Evolutionary conservation across 2,113 vertebrate genomes (phyloP).

Genomic region (Aix galericulata): DNA sequence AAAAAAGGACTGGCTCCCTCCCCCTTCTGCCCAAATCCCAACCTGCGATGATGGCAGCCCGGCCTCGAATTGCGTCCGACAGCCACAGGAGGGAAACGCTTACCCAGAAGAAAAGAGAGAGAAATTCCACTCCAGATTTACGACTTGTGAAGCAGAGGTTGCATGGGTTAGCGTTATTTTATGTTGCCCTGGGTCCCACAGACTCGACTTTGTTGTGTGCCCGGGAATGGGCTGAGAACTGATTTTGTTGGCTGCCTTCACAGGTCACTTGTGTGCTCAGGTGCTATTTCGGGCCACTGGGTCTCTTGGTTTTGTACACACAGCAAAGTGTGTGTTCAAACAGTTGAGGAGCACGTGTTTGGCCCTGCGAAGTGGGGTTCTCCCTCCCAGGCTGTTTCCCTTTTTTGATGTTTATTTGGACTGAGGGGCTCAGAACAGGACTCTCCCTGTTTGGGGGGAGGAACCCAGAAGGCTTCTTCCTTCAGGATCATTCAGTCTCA

Average conservation of each 20-base stretch:
- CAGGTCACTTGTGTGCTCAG: background rate
- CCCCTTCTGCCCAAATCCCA: background rate
- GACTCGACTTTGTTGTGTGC: background rate
- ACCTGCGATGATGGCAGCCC: background rate
- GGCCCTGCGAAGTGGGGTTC: background rate
- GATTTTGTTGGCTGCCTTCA: background rate
- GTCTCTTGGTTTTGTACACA: background rate
- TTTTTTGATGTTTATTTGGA: background rate
- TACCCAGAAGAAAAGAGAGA: conserved; percentile 3
- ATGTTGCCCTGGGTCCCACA: background rate
- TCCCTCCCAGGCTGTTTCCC: background rate
- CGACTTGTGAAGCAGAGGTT: background rate
- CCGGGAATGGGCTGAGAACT: background rate
- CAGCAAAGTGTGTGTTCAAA: background rate
- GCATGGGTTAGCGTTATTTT: background rate
- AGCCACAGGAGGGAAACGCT: background rate
- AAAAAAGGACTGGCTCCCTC: conserved; percentile 42
- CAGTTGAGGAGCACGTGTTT: fast-evolving
- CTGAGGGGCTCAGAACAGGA: background rate
- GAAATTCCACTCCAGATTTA: conserved; percentile 41
- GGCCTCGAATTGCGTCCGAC: background rate
- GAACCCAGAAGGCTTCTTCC: background rate
- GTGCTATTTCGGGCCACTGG: background rate
- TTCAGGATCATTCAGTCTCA: background rate
- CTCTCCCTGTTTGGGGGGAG: too few relatives aligned